Conservation (phyloP, 2,113 vertebrate genomes). For the Zosterops hypoxanthus region DNA sequence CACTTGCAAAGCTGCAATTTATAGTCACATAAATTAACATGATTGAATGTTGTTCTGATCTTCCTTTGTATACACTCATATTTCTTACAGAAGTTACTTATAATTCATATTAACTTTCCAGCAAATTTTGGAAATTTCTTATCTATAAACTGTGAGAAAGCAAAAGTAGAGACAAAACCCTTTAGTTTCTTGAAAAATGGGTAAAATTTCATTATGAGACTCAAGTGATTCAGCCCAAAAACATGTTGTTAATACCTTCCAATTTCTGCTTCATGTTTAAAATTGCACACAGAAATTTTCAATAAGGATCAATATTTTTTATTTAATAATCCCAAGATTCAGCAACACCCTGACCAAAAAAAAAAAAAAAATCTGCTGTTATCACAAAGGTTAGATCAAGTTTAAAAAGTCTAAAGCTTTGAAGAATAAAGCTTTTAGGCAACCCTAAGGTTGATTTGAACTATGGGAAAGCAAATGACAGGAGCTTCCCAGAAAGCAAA, state of each 20-base stretch:
- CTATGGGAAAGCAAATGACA: background rate
- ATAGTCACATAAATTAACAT: background rate
- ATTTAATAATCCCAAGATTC: background rate
- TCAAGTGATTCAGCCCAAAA: background rate
- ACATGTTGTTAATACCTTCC: background rate
- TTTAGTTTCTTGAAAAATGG: background rate
- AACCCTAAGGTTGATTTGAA: background rate
- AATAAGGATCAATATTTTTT: background rate
- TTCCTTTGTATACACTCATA: background rate
- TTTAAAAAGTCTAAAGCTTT: background rate
- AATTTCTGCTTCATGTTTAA: background rate
- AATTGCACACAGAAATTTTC: background rate
- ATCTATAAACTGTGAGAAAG: background rate
- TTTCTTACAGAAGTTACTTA: background rate
- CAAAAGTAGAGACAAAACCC: background rate
- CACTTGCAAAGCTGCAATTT: background rate
- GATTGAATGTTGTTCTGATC: background rate
- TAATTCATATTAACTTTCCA: background rate
- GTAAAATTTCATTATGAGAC: background rate
- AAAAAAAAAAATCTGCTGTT: background rate
- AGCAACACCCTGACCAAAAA: background rate
- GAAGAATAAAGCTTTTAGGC: background rate
- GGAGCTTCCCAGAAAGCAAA: background rate
- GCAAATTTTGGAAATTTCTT: background rate
- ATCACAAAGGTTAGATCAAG: background rate